Percentiles rank a stretch among this genome's conserved stretches.
Evolutionary conservation across 2,888 invertebrate species (phyloP).

Genomic region (Brenthis daphne): DNA sequence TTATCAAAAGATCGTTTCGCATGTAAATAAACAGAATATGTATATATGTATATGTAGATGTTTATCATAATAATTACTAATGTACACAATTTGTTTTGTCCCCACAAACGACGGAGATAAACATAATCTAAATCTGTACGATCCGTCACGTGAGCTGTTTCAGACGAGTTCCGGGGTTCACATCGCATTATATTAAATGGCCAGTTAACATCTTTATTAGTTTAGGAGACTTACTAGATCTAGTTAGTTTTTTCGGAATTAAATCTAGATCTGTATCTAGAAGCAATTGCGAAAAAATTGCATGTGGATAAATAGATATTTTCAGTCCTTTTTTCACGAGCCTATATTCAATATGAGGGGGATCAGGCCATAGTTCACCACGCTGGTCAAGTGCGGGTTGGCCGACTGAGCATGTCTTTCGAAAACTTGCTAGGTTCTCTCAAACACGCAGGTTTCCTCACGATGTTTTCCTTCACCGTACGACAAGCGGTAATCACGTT

Average conservation of each 20-base stretch:
- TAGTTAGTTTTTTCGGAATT: background rate
- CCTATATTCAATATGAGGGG: no score
- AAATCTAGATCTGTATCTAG: background rate
- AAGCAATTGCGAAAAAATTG: background rate
- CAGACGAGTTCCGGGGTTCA: background rate
- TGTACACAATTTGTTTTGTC: slow-evolving; percentile 1
- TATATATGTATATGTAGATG: background rate
- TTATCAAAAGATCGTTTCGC: no score
- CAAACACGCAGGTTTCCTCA: no score
- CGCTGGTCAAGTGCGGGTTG: no score
- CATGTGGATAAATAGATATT: background rate
- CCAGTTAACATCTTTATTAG: slow-evolving; percentile 9
- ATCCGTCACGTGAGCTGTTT: slow-evolving; percentile 2
- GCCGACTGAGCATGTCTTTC: no score
- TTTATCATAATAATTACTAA: background rate
- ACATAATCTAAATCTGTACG: background rate
- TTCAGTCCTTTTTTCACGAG: no score
- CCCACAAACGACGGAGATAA: background rate
- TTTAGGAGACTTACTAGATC: slow-evolving; percentile 1
- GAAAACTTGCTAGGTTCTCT: no score
- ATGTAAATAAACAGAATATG: background rate
- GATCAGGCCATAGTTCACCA: no score
- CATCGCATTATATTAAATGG: slow-evolving; percentile 1
- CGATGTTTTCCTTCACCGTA: no score
- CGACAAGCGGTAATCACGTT: no score